phyloP scores from a whole-genome alignment of 2,113 vertebrate genomes.

The Microcebus ravelobensis region DNA sequence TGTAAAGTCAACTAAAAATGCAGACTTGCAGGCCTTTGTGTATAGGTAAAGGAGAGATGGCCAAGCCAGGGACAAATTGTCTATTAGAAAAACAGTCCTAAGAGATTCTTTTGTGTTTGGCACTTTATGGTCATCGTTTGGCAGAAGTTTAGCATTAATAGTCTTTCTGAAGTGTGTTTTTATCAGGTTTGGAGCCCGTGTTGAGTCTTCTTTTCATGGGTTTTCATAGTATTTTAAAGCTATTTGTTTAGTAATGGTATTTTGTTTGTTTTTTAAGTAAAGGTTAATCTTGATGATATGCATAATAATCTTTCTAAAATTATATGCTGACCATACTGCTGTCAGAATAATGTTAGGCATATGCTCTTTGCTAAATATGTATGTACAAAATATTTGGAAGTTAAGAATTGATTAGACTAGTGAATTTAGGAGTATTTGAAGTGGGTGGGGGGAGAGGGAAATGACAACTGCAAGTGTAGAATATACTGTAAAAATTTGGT shows the following conservation, averaged over 20 bases:
- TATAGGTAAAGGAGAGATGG: slow-evolving; percentile 75
- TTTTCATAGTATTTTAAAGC: slow-evolving; percentile 78
- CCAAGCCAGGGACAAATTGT: slow-evolving; percentile 72
- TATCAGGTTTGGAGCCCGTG: slow-evolving; percentile 60
- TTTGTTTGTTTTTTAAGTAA: slow-evolving; percentile 77
- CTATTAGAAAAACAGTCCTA: slow-evolving; percentile 9
- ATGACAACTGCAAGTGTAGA: slow-evolving; percentile 81
- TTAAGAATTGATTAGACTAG: slow-evolving; percentile 89
- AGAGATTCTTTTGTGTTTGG: slow-evolving; percentile 71
- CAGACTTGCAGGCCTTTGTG: slow-evolving; percentile 75
- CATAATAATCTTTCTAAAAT: slow-evolving; percentile 87
- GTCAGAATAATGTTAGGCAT: slow-evolving; percentile 88
- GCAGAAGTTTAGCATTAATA: slow-evolving; percentile 57
- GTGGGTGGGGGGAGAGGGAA: slow-evolving; percentile 74
- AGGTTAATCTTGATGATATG: slow-evolving; percentile 75
- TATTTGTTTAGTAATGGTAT: slow-evolving; percentile 75
- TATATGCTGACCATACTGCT: slow-evolving; percentile 88
- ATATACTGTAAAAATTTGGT: slow-evolving; percentile 84
- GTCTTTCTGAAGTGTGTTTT: slow-evolving; percentile 70
- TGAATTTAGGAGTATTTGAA: slow-evolving; percentile 81
- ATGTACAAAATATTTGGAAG: slow-evolving; percentile 91
- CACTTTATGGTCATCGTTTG: slow-evolving; percentile 72
- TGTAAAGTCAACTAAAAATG: slow-evolving; percentile 81
- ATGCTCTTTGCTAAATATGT: slow-evolving; percentile 91
- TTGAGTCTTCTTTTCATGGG: slow-evolving; percentile 71